Evolutionary conservation across 2,797 vertebrate genomes (phyloP).

Genomic region (Urosaurus nigricauda): DNA sequence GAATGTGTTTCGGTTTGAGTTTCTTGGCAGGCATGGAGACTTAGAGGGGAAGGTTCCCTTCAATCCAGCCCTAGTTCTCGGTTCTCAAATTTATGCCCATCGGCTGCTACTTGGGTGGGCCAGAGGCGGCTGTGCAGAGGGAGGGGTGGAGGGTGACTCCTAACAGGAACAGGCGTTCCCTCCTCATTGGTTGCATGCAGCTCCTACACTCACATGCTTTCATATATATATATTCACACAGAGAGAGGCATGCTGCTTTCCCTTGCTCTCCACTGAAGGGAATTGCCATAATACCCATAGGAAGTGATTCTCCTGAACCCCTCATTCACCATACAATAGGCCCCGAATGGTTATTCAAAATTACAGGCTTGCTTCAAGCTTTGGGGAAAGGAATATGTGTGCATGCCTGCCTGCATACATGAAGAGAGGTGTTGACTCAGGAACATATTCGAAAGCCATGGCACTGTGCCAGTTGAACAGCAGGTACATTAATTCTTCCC

Average conservation of each 20-base stretch:
- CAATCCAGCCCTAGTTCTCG: conserved; percentile 55
- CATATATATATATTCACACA: neutral
- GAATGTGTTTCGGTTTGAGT: conserved; percentile 80
- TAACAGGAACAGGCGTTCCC: conserved; percentile 33
- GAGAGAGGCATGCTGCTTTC: neutral
- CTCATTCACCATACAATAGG: neutral
- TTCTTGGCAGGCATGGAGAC: conserved; percentile 76
- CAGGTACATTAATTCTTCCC: neutral
- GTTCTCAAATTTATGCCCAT: conserved; percentile 92
- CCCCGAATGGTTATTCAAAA: neutral
- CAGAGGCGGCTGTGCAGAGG: conserved; percentile 43
- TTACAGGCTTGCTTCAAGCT: neutral
- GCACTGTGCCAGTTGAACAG: neutral
- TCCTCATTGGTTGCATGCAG: conserved; percentile 56
- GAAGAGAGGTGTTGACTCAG: neutral
- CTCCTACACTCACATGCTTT: neutral
- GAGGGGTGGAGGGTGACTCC: conserved; percentile 38
- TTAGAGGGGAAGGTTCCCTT: conserved; percentile 72
- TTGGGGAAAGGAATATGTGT: neutral
- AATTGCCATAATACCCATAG: neutral
- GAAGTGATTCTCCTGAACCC: neutral
- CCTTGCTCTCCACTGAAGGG: neutral
- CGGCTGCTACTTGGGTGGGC: conserved; percentile 96
- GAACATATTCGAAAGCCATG: neutral
- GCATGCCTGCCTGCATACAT: neutral